These are phyloP conservation scores for Verasper variegatus DNA, from an alignment of 2,113 vertebrate species.

Conservation along the genomic window DNA sequence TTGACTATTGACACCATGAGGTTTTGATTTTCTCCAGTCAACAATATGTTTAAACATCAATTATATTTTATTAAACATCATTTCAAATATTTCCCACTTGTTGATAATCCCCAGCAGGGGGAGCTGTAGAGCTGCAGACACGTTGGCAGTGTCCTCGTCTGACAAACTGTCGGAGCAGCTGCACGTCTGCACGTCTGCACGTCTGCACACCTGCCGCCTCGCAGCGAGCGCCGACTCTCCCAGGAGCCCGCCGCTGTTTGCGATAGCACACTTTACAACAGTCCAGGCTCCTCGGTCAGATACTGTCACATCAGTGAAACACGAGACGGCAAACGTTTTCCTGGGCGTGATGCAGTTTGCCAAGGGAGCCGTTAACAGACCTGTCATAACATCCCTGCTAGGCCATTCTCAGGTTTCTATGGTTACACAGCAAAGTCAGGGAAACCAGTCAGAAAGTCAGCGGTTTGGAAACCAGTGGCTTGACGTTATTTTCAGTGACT, in stretches of 20 bases:
- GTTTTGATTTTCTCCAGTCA: too few relatives aligned
- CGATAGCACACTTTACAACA: slow-evolving; percentile 20
- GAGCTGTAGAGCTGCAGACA: slow-evolving; percentile 17
- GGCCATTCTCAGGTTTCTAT: not conserved
- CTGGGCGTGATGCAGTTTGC: not conserved
- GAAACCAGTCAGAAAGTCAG: not conserved
- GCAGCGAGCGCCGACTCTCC: not conserved
- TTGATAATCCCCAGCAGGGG: slow-evolving; percentile 45
- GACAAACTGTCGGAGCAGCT: slow-evolving; percentile 37
- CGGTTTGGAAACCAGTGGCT: too few relatives aligned
- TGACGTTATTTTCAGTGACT: too few relatives aligned
- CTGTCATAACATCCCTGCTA: not conserved
- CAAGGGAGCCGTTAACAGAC: slow-evolving; percentile 3
- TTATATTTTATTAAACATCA: too few relatives aligned
- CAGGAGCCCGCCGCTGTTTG: not conserved
- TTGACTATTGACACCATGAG: too few relatives aligned
- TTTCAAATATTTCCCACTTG: not conserved
- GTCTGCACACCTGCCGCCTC: slow-evolving; percentile 48
- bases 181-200: too few relatives aligned
- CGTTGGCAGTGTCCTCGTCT: not conserved
- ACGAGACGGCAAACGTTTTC: not conserved
- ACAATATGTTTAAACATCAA: too few relatives aligned
- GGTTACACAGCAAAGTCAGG: not conserved
- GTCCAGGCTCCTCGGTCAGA: slow-evolving; percentile 22
- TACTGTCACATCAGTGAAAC: slow-evolving; percentile 5